These are phyloP conservation scores for Lasioglossum marginatum DNA, from an alignment of 2,888 invertebrate species.

Conservation along the genomic window DNA sequence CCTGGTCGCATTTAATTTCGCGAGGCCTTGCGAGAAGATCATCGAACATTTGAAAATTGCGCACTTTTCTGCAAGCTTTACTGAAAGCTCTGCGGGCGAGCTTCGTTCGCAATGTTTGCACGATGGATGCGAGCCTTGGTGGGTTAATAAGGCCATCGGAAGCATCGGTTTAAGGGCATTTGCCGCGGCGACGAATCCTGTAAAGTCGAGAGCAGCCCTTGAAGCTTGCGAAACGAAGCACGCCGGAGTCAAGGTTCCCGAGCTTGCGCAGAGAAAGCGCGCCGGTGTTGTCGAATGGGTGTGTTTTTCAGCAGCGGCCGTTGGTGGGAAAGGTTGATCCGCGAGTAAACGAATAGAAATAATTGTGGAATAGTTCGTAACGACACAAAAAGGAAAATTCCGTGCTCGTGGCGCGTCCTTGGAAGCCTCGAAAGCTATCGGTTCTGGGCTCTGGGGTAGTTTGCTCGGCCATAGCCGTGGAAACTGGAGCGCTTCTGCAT, in stretches of 20 bases:
- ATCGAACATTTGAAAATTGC: background rate
- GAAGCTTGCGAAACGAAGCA: slow-evolving; percentile 41
- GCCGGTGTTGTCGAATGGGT: slow-evolving; percentile 38
- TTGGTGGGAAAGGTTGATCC: slow-evolving; percentile 44
- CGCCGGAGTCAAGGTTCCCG: slow-evolving; percentile 57
- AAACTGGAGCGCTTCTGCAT: background rate
- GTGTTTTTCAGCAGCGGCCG: slow-evolving; percentile 48
- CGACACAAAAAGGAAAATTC: background rate
- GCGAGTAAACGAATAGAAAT: slow-evolving; percentile 41
- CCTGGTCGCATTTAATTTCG: background rate
- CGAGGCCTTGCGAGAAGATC: background rate
- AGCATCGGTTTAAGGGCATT: slow-evolving; percentile 40
- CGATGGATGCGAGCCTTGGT: background rate
- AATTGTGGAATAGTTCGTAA: slow-evolving; percentile 34
- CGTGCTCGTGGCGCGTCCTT: background rate
- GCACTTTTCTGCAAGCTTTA: background rate
- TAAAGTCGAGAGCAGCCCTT: slow-evolving; percentile 40
- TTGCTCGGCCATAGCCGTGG: background rate
- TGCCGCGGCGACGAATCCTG: slow-evolving; percentile 36
- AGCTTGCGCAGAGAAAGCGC: slow-evolving; percentile 63
- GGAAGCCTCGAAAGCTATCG: background rate
- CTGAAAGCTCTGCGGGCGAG: background rate
- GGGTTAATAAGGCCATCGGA: slow-evolving; percentile 4
- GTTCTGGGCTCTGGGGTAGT: background rate
- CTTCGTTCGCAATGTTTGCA: background rate